Evolutionary conservation across 1,140 invertebrate species (phyloP), one percentile per base, ranked within the genome.

Genomic region (Panagrolaimus sp.): DNA sequence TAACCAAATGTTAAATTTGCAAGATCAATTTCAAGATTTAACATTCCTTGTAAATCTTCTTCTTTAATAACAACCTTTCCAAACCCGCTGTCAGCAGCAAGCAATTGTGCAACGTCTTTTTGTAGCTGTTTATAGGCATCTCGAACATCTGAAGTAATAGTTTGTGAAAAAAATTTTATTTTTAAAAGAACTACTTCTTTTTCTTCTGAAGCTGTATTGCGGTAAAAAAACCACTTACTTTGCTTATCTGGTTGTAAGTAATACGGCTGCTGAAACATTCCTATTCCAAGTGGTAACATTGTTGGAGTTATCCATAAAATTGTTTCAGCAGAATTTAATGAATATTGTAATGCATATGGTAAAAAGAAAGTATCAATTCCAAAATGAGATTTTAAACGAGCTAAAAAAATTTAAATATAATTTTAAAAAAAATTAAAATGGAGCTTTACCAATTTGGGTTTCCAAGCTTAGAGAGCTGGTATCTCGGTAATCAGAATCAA

Each of bases 221-320:
- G n/a, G n/a, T n/a, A n/a, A n/a, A n/a, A n/a, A n/a, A n/a, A n/a
- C n/a, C n/a, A n/a, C n/a, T n/a, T n/a, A 67, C 66, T 31, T 51
- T 67, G 25, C 1, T 63, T 20, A 20, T 67, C 47, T 25, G 38
- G 31, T 20, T 63, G 27, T n/a, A 68, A 43, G 13, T 68, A 68
- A 43, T 63, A 63, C 9, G 38, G 51, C 11, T 63, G 43, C 8
- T n/a, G 13, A 63, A 46, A 67, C 38, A 68, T 57, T 9, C 67
- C 67, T n/a, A 68, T 23, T 23, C 67, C 67, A 8, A 68, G 53
- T 1, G 67, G 67, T 14, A 68, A 48, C 67, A 68, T 68, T n/a
- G 57, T 43, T 8, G 45, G 45, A 16, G 67, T 68, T 23, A 63
- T 4, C 67, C 67, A 68, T 0, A 68, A n/a, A n/a, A 68, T 47